Base-by-base conservation (phyloP, 2,797 vertebrate genomes). In the Phrynocephalus vlangalii region DNA sequence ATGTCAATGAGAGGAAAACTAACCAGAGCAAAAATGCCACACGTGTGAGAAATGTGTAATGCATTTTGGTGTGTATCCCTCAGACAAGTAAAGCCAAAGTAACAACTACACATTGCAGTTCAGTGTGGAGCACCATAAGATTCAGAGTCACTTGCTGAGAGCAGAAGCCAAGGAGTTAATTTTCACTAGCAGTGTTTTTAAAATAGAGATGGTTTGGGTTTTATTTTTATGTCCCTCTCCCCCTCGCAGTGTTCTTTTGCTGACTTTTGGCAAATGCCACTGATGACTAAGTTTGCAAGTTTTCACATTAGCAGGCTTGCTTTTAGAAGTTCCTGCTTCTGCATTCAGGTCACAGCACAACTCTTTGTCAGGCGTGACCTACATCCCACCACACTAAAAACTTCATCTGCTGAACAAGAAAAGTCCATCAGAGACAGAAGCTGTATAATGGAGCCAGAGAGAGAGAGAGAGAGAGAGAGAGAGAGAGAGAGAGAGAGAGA, bases 331-430 rank as follows among this genome's bases (percentile, higher is more conserved):
- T 85, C 83, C 71, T 68, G 83, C 60, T 85, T 80, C 56, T 38
- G 70, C 87, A 88, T 88, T 88, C 87, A 88, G 87, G 83, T 88
- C 87, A 88, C 87, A 88, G 83, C 83, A 88, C 87, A 88, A 85
- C 83, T 81, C 87, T 88, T 85, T 85, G 87, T 88, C 87, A 88
- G 80, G 85, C 80, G 60, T 85, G 87, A 88, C 87, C 87, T 85
- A 85, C 87, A 88, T 88, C 87, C 83, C 71, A 85, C 78, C 87
- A 85, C 83, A 81, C 87, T 88, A 81, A 88, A 88, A 88, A 88
- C 79, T 88, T 73, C 79, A 85, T 81, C 71, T 78, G 38, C 56
- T 16, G 87, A 88, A 88, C 87, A 88, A 81, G 87, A 88, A 88
- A 88, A 88, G 83, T 88, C 87, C 87, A 88, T 88, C 87, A 88